These are phyloP conservation scores for Rallus crepitans DNA, from an alignment of 2,797 vertebrate genomes.

Conservation along the genomic window DNA sequence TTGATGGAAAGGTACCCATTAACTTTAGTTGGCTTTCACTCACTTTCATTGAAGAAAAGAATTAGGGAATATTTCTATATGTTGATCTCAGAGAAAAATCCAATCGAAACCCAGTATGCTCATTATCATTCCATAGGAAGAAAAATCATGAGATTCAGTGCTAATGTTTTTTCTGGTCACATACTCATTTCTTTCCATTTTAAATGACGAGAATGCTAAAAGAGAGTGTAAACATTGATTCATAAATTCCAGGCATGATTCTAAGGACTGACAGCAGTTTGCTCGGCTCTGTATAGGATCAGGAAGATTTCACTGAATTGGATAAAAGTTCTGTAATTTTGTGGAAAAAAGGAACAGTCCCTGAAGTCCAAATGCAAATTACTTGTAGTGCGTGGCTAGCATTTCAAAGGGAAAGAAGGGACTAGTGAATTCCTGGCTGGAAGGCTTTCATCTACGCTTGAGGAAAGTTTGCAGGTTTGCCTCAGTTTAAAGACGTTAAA, in stretches of 20 bases:
- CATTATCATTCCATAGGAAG: not conserved
- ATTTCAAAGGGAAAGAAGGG: not conserved
- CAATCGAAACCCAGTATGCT: not conserved
- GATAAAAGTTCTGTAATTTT: not conserved
- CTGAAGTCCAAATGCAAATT: not conserved
- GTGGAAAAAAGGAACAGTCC: not conserved
- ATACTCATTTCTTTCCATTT: slow-evolving; percentile 37
- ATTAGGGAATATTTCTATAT: not conserved
- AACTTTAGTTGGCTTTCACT: not conserved
- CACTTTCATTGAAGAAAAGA: not conserved
- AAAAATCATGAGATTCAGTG: slow-evolving; percentile 39
- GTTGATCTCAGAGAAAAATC: not conserved
- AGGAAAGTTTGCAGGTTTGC: slow-evolving; percentile 17
- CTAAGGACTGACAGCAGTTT: slow-evolving; percentile 18
- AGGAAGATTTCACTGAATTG: not conserved
- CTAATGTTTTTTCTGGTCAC: slow-evolving; percentile 65
- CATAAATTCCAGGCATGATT: slow-evolving; percentile 73
- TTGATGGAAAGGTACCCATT: not conserved
- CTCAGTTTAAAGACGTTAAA: not conserved
- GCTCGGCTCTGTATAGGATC: not conserved
- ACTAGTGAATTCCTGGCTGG: not conserved
- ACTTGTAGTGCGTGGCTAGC: not conserved
- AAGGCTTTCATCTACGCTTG: not conserved
- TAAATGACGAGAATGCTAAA: slow-evolving; percentile 6
- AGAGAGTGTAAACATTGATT: slow-evolving; percentile 10